phyloP scores from a whole-genome alignment of 2,113 vertebrate genomes.

The Psilopogon haemacephalus region DNA sequence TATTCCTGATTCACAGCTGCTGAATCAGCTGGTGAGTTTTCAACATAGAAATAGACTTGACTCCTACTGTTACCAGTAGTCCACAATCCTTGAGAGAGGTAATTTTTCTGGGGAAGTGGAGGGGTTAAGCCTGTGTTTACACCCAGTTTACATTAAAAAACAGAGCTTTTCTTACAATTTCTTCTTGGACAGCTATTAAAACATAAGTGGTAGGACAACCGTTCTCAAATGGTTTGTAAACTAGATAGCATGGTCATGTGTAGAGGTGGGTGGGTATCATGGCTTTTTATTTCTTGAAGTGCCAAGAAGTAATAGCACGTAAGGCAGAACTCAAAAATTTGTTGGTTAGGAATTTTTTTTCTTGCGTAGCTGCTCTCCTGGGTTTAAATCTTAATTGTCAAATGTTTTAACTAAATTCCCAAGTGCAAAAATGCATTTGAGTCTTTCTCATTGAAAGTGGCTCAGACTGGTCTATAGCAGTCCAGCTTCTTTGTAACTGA shows the following conservation, averaged over 20 bases:
- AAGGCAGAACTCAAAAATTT: background rate
- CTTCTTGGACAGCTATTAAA: background rate
- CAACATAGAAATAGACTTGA: background rate
- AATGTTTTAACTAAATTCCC: background rate
- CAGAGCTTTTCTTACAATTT: background rate
- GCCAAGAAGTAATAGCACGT: background rate
- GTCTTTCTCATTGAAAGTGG: background rate
- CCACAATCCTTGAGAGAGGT: background rate
- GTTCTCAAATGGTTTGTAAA: background rate
- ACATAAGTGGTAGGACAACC: background rate
- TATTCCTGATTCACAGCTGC: background rate
- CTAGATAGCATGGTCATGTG: rapidly evolving
- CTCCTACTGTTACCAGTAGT: background rate
- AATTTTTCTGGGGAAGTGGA: background rate
- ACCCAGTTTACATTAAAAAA: background rate
- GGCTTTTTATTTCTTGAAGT: background rate
- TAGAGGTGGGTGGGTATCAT: background rate
- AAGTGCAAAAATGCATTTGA: background rate
- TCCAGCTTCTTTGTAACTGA: background rate
- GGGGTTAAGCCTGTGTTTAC: background rate
- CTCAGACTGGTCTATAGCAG: background rate
- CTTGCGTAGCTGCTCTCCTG: background rate
- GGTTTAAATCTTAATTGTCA: background rate
- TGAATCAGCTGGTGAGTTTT: background rate
- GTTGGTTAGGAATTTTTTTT: background rate